phyloP scores from a whole-genome alignment of 2,888 invertebrate genomes.

The Hirtodrosophila cameraria region DNA sequence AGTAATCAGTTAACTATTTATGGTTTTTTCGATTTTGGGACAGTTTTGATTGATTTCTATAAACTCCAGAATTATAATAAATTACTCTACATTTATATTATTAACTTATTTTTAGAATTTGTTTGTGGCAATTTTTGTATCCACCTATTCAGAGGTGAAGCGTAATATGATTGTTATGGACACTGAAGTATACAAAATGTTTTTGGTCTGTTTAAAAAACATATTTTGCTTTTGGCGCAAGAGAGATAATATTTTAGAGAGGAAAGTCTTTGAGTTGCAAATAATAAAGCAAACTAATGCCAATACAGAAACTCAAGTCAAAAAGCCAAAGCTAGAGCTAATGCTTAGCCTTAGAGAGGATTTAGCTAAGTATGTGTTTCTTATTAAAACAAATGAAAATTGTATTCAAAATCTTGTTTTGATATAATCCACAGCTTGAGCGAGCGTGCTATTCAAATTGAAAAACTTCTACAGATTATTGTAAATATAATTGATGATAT shows the following conservation, averaged over 20 bases:
- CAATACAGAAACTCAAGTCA: too few species aligned
- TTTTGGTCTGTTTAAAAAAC: background rate
- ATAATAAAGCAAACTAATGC: background rate
- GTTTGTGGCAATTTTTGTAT: slow-evolving; percentile 33
- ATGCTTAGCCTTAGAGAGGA: slow-evolving; percentile 7
- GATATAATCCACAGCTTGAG: background rate
- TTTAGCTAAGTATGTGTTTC: slow-evolving; percentile 11
- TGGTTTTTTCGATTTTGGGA: too few species aligned
- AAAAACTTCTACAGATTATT: slow-evolving; percentile 10
- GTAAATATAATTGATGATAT: slow-evolving; percentile 9
- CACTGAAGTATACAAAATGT: slow-evolving; percentile 5
- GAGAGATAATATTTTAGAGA: background rate
- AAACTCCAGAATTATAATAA: too few species aligned
- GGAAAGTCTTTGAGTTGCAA: too few species aligned
- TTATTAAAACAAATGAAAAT: too few species aligned
- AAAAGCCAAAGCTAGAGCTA: background rate
- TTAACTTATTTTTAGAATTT: slow-evolving; percentile 19
- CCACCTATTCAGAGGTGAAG: slow-evolving; percentile 6
- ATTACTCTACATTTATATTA: too few species aligned
- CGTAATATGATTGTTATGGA: slow-evolving; percentile 5
- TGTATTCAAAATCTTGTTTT: background rate
- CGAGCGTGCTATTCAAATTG: slow-evolving; percentile 15
- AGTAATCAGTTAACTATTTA: too few species aligned
- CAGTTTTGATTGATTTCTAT: too few species aligned
- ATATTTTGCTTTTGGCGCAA: slow-evolving; percentile 7